Percentiles rank a stretch among this genome's conserved stretches.
These are phyloP conservation scores for Clitarchus hookeri DNA, from an alignment of 2,888 invertebrate species.

Conservation along the genomic window DNA sequence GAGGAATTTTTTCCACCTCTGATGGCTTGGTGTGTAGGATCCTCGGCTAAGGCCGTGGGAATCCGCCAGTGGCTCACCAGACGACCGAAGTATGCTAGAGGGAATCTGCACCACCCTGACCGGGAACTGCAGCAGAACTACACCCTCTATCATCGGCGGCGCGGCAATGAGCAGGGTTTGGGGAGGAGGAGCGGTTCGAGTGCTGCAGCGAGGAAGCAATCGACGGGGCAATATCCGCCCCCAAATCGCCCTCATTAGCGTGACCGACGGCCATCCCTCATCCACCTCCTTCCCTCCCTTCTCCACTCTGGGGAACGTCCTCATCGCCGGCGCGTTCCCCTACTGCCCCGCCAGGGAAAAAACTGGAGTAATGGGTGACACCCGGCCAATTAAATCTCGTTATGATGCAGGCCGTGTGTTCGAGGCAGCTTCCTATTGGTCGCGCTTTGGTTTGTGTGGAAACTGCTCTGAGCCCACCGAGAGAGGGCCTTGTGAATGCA, in stretches of 20 bases:
- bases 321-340: not conserved
- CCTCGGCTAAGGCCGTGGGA: no score
- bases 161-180: no score
- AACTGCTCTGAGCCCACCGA: not conserved
- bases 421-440: not conserved
- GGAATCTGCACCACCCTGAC: no score
- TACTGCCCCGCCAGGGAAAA: not conserved
- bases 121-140: no score
- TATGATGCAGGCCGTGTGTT: slow-evolving; percentile 11
- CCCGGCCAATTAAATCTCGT: slow-evolving; percentile 4
- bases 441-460: not conserved
- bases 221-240: slow-evolving; percentile 40
- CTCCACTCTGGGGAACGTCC: not conserved
- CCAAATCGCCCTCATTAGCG: slow-evolving; percentile 38
- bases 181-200: not conserved
- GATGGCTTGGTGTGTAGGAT: no score
- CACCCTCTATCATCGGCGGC: no score
- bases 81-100: no score
- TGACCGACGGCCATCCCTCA: slow-evolving; percentile 26
- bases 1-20: no score
- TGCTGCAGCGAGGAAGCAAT: slow-evolving; percentile 38
- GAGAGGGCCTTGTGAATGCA: no score
- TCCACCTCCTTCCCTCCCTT: slow-evolving; percentile 12
- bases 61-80: no score
- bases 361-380: slow-evolving; percentile 17